These are phyloP conservation scores for Eilema sororculum DNA, from an alignment of 2,888 invertebrate species.

Conservation along the genomic window DNA sequence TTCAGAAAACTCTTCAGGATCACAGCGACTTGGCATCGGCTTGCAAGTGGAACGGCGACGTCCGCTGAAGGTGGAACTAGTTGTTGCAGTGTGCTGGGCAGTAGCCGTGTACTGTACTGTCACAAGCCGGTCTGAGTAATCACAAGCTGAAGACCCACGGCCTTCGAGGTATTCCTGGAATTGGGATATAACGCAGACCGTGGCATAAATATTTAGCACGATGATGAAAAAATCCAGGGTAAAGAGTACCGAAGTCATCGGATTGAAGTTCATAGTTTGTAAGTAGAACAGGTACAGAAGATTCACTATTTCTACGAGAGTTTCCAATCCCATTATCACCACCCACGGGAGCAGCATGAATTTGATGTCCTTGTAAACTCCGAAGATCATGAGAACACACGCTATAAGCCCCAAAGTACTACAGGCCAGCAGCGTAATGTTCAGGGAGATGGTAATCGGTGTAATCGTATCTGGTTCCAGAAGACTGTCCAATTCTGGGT, in stretches of 20 bases:
- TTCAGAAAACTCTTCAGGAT: slow-evolving; percentile 80
- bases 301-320: slow-evolving; percentile 89
- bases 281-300: slow-evolving; percentile 89
- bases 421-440: slow-evolving; percentile 89
- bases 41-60: slow-evolving; percentile 74
- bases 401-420: slow-evolving; percentile 90
- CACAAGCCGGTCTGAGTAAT: slow-evolving; percentile 78
- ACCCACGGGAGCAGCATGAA: slow-evolving; percentile 92
- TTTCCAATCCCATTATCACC: slow-evolving; percentile 88
- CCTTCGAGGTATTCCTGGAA: slow-evolving; percentile 93
- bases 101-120: slow-evolving; percentile 79
- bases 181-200: slow-evolving; percentile 95
- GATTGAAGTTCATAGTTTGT: slow-evolving; percentile 91
- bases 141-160: slow-evolving; percentile 90
- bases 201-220: slow-evolving; percentile 91
- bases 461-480: slow-evolving; percentile 86
- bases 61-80: slow-evolving; percentile 85
- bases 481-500: slow-evolving; percentile 87
- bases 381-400: slow-evolving; percentile 89
- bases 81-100: slow-evolving; percentile 80
- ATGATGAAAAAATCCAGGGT: slow-evolving; percentile 93
- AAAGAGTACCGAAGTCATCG: slow-evolving; percentile 91
- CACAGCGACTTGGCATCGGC: slow-evolving; percentile 74
- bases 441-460: slow-evolving; percentile 89
- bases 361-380: slow-evolving; percentile 90